A percentile compares a stretch with the other conserved stretches of the same genome.
Conservation (phyloP, 2,888 invertebrate genomes). For the Candidula unifasciata region DNA sequence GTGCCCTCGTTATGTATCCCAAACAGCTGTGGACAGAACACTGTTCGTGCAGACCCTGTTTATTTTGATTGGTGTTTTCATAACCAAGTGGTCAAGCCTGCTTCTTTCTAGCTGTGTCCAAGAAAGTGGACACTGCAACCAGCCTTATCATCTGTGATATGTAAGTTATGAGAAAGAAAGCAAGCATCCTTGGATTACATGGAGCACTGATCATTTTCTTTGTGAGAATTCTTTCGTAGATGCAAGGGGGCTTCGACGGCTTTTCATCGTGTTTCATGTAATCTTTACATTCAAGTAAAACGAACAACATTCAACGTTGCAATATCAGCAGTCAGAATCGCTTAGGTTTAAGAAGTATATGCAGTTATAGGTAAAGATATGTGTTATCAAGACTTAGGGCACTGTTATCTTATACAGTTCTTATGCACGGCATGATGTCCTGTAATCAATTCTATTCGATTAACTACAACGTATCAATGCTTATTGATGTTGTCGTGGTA, state of each 20-base stretch:
- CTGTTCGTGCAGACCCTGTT: neutral
- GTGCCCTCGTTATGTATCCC: neutral
- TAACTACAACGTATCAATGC: too few relatives aligned
- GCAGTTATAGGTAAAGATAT: neutral
- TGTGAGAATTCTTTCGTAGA: neutral
- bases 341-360: neutral
- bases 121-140: neutral
- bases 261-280: neutral
- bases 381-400: neutral
- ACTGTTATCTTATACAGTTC: neutral
- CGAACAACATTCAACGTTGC: too few relatives aligned
- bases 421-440: too few relatives aligned
- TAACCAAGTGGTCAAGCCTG: neutral
- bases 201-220: neutral
- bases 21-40: neutral
- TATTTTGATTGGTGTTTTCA: neutral
- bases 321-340: too few relatives aligned
- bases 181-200: neutral
- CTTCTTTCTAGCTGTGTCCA: neutral
- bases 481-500: too few relatives aligned
- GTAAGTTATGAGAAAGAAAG: slow-evolving; percentile 3
- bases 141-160: slow-evolving; percentile 27
- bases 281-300: too few relatives aligned
- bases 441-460: too few relatives aligned
- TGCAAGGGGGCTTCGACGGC: neutral